Evolutionary conservation across 2,888 invertebrate species (phyloP), one percentile per base, ranked within the genome.

Genomic region (Zonitis immaculata): DNA sequence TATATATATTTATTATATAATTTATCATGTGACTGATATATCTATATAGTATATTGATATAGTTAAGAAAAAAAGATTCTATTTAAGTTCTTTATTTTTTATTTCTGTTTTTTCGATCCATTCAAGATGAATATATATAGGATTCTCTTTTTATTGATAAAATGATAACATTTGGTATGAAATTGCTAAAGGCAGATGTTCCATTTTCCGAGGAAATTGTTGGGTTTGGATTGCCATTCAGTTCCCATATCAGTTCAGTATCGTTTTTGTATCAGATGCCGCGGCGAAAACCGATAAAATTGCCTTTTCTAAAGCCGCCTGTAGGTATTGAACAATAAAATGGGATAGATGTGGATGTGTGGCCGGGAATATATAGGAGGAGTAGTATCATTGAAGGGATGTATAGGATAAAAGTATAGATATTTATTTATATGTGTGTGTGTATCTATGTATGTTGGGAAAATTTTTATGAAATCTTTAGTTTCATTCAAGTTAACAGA

Each of bases 401-500:
- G 20, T 5, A 20, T 6, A 16, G 16, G 16, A 12, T 4, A 30
- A 1, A 32, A n/a, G 18, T 39, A 11, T 39, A n/a, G n/a, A n/a
- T n/a, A n/a, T n/a, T n/a, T n/a, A n/a, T n/a, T n/a, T n/a, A n/a
- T n/a, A n/a, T n/a, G n/a, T n/a, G n/a, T n/a, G n/a, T n/a, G n/a
- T n/a, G n/a, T n/a, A n/a, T n/a, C n/a, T n/a, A 39, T 18, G 20
- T 39, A 1, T 8, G 20, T 39, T 39, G 18, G 45, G 45, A 45
- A 45, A 45, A 44, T 44, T 50, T 50, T 50, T 50, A 44, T 45
- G 32, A 51, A 51, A 45, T 51, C 46, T 51, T 42, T 39, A 35
- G 49, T 47, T 39, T 26, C 16, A 26, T n/a, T 42, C 42, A 27
- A 48, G 48, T 14, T 32, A 32, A 14, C 32, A 3, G 39, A 39